A percentile compares a stretch with the other conserved stretches of the same genome.
These are phyloP conservation scores for Diachrysia chrysitis DNA, from an alignment of 2,888 invertebrate genomes.

Conservation along the genomic window DNA sequence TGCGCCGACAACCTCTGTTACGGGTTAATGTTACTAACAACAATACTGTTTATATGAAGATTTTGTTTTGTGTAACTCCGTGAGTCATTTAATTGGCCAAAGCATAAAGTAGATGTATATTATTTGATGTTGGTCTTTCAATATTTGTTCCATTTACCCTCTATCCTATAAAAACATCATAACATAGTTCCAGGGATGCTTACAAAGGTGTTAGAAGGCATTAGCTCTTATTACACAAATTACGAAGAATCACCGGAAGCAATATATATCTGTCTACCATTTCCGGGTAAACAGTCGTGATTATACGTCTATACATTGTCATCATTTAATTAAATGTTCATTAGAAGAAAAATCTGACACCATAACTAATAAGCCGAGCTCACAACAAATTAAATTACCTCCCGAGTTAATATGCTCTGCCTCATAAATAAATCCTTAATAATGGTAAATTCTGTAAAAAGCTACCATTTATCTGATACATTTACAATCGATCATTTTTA, in stretches of 20 bases:
- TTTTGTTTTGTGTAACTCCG: background rate
- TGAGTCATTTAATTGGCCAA: background rate
- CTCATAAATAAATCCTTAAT: background rate
- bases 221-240: background rate
- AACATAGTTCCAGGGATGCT: too few relatives aligned
- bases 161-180: too few relatives aligned
- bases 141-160: too few relatives aligned
- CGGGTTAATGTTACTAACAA: conserved; percentile 22
- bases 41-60: background rate
- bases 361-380: background rate
- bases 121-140: background rate
- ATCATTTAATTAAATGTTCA: background rate
- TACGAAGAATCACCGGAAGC: background rate
- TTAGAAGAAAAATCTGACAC: background rate
- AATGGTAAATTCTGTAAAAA: background rate
- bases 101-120: background rate
- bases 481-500: background rate
- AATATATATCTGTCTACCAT: background rate
- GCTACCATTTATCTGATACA: background rate
- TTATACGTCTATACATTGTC: background rate
- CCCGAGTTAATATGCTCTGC: background rate
- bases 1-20: conserved; percentile 32
- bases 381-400: background rate
- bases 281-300: background rate
- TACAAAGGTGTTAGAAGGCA: too few relatives aligned